Evolutionary conservation across 1,140 invertebrate genomes (phyloP), one percentile per base, ranked within the genome.

Genomic region (Phthorimaea operculella): DNA sequence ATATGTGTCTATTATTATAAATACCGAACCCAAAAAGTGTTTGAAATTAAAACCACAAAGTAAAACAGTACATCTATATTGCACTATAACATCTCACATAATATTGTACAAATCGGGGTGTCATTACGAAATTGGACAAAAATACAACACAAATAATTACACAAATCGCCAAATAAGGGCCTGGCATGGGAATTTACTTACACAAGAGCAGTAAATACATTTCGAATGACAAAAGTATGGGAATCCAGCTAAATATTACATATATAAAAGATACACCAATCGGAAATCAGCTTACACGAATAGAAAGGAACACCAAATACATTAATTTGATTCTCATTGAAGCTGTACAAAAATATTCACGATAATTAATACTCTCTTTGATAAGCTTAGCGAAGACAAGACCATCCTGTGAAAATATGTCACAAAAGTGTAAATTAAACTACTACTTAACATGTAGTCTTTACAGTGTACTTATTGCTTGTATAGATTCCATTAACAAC

Each of bases 31-130:
- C 2, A 4, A 28, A 6, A n/a, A 39, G 10, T n/a, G 36, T n/a
- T 5, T n/a, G 36, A n/a, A 68, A 77, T 72, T 72, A 62, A 79
- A 75, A 79, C 57, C 53, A 56, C 4, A 21, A 49, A 49, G 48
- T 76, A 72, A 83, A 83, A 80, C 78, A 83, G 67, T 83, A 82
- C 74, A 71, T 83, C 80, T 83, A 80, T 82, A 80, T 82, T 83
- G 79, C 80, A 83, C 79, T 83, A 79, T 84, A 82, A 82, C 80
- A 80, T 84, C 73, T 82, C 77, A 83, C 73, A 78, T 75, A 71
- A 60, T 76, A 76, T 76, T 79, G 68, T 79, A 79, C 71, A 81
- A 76, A 74, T 72, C 45, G 62, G 61, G 60, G 63, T 65, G 55
- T 66, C 48, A 62, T 52, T 60, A 64, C 47, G 55, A 58, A 63